These are phyloP conservation scores for Polylopha cassiicola DNA, from an alignment of 2,888 invertebrate genomes.

Conservation along the genomic window DNA sequence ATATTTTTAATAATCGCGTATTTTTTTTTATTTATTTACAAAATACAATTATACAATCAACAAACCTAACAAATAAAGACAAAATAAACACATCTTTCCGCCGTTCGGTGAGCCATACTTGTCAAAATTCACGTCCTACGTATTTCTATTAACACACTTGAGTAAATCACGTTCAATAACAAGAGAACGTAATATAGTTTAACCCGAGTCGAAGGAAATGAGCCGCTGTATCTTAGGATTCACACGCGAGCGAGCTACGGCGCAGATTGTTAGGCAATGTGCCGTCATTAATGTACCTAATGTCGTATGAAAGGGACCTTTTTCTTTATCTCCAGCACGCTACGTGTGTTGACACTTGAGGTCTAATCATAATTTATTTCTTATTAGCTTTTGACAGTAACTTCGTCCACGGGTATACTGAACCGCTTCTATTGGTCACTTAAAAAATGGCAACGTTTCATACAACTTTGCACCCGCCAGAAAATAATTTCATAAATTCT, in stretches of 20 bases:
- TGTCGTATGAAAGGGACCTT: constrained; percentile 74
- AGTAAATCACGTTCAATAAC: constrained; percentile 28
- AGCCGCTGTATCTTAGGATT: constrained; percentile 76
- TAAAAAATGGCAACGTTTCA: too few relatives aligned
- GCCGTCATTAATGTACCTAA: constrained; percentile 74
- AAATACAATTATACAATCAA: too few relatives aligned
- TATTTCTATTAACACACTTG: constrained; percentile 17
- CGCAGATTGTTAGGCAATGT: constrained; percentile 76
- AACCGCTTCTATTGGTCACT: background rate
- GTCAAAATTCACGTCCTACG: too few relatives aligned
- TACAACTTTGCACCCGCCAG: too few relatives aligned
- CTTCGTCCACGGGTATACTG: too few relatives aligned
- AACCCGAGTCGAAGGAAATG: constrained; percentile 64
- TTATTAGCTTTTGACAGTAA: constrained; percentile 9
- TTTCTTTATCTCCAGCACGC: constrained; percentile 65
- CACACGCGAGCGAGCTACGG: constrained; percentile 66
- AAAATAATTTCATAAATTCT: too few relatives aligned
- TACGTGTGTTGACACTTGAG: constrained; percentile 46
- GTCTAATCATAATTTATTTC: constrained; percentile 14
- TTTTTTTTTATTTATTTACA: too few relatives aligned
- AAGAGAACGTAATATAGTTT: constrained; percentile 28
- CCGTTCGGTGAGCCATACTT: too few relatives aligned
- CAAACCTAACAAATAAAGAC: too few relatives aligned
- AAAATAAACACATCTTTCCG: too few relatives aligned
- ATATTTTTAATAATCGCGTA: too few relatives aligned